Conservation (phyloP, 2,797 vertebrate genomes). For the Rhinella marina region DNA sequence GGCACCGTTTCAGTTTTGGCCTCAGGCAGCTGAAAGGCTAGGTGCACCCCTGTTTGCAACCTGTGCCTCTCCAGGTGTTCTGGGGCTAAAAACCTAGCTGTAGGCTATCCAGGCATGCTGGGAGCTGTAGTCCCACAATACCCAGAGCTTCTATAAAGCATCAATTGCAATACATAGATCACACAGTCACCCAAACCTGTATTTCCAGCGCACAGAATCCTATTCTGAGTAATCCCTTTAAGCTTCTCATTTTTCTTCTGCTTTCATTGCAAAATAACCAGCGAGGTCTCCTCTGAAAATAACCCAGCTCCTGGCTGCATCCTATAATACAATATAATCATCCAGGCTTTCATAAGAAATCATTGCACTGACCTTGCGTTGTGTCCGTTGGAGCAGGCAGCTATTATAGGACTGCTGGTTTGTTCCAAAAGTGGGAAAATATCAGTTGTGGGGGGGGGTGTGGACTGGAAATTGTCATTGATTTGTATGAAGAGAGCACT, state of each 20-base stretch:
- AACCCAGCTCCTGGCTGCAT: not conserved
- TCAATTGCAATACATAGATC: not conserved
- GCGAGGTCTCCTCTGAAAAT: not conserved
- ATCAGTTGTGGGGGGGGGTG: conserved; percentile 69
- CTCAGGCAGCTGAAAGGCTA: no score
- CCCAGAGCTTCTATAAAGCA: not conserved
- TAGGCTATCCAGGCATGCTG: not conserved
- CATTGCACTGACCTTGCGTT: conserved; percentile 35
- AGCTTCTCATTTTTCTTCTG: not conserved
- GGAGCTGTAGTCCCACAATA: not conserved
- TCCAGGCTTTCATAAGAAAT: not conserved
- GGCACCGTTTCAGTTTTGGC: no score
- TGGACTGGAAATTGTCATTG: conserved; percentile 79
- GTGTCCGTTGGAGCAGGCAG: conserved; percentile 33
- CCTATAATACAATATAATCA: not conserved
- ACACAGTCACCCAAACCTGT: not conserved
- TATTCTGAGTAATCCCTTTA: not conserved
- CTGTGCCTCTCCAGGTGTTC: not conserved
- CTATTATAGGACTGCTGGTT: conserved; percentile 45
- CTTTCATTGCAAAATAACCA: not conserved
- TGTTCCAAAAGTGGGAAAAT: conserved; percentile 50
- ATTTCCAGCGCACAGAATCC: not conserved
- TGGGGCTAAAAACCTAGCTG: not conserved
- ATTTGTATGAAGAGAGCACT: conserved; percentile 86
- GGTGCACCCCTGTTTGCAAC: not conserved